A percentile compares a stretch with the other conserved stretches of the same genome.
Evolutionary conservation across 2,113 vertebrate genomes (phyloP).

Genomic region (Eublepharis macularius): DNA sequence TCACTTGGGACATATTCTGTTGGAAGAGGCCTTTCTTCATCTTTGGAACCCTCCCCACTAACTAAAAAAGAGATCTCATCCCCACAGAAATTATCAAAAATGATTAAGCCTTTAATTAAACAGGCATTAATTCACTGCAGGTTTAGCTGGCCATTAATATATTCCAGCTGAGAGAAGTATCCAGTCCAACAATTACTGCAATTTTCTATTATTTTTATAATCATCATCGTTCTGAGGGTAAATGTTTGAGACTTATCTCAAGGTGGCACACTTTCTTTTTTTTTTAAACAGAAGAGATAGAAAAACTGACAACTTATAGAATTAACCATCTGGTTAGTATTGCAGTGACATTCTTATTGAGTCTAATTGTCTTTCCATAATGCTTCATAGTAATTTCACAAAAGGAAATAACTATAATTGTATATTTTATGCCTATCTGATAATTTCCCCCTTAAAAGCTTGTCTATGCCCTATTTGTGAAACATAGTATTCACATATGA

Average conservation of each 20-base stretch:
- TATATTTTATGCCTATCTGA: not conserved
- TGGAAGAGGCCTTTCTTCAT: no score
- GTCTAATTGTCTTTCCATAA: slow-evolving; percentile 18
- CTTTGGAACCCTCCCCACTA: no score
- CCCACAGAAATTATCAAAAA: no score
- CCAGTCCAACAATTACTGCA: not conserved
- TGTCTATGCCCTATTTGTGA: slow-evolving; percentile 13
- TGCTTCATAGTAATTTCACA: slow-evolving; percentile 3
- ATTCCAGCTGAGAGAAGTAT: not conserved
- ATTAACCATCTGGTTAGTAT: not conserved
- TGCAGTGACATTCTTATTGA: not conserved
- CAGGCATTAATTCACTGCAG: not conserved
- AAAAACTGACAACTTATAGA: slow-evolving; percentile 2
- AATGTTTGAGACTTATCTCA: slow-evolving; percentile 7
- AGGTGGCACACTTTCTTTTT: slow-evolving; percentile 13
- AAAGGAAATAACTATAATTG: slow-evolving; percentile 27
- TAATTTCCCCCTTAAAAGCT: not conserved
- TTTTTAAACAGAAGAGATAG: slow-evolving; percentile 11
- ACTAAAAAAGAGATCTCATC: no score
- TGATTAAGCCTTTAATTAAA: not conserved
- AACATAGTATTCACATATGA: not conserved
- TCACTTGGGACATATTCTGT: no score
- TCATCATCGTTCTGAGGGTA: not conserved
- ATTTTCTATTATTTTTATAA: not conserved
- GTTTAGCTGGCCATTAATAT: not conserved